Base-by-base conservation (phyloP, 2,113 vertebrate genomes). In the Gila orcuttii region DNA sequence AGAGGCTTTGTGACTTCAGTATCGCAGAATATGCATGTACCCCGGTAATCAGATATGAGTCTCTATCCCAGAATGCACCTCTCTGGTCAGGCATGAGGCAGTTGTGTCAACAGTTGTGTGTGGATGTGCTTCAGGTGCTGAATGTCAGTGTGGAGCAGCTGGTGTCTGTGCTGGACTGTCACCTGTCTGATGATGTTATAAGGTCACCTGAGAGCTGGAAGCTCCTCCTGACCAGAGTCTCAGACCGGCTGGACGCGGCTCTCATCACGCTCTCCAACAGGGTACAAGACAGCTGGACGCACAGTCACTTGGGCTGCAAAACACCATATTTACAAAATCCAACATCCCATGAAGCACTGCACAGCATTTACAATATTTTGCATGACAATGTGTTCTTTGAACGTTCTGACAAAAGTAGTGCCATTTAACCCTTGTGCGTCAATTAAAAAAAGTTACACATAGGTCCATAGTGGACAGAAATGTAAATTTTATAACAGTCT, bases 21-120 rank as follows among this genome's bases (percentile, higher is more conserved):
- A 4, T 93, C 0, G 47, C 90, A 84, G 50, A 93, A 45, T 87
- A 93, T 0, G 92, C 94, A 0, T 95, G 95, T 82, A 88, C 90
- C 3, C 83, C 89, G n/a, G 94, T 95, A 90, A 82, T 69, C 28
- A 52, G 17, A 68, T 2, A 79, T 11, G 31, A 21, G 12, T 31
- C n/a, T 23, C 11, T 17, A 3, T 68, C 6, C 64, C 28, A 71
- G 55, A 42, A 85, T 74, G 73, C 83, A 31, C n/a, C 25, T 31
- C 21, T 36, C 13, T 66, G 25, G 12, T 25, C 23, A 28, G 39
- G 9, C 9, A 3, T 33, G 76, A 31, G 50, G 25, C 3, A 9
- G 21, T 15, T 28, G 6, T 71, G 36, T 42, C 11, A 73, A 73
- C 69, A 42, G 69, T n/a, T 1, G 9, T 68, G 39, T 45, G 39